phyloP scores from a whole-genome alignment of 2,888 invertebrate genomes.

The Panzeria rudis region DNA sequence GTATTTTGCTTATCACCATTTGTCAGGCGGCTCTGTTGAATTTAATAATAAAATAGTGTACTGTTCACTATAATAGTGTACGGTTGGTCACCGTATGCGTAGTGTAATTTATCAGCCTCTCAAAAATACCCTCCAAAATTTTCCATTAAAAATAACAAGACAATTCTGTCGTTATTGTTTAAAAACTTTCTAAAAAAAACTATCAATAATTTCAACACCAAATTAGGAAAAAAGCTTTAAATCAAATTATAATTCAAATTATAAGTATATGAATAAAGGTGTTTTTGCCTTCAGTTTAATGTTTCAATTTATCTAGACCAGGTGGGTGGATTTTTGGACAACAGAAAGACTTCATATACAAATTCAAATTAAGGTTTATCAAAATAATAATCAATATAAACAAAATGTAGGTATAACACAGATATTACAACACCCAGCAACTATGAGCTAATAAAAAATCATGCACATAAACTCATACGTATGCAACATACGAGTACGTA shows the following conservation, averaged over 20 bases:
- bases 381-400: constrained; percentile 22
- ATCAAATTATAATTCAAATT: constrained; percentile 24
- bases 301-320: constrained; percentile 14
- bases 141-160: not conserved
- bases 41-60: too few species aligned
- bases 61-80: too few species aligned
- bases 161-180: not conserved
- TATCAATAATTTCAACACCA: constrained; percentile 34
- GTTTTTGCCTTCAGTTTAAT: not conserved
- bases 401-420: not conserved
- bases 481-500: not conserved
- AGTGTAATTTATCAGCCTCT: too few species aligned
- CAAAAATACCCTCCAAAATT: not conserved
- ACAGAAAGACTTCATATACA: constrained; percentile 5
- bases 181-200: constrained; percentile 32
- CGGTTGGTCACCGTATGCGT: too few species aligned
- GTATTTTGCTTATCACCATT: too few species aligned
- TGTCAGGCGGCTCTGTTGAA: too few species aligned
- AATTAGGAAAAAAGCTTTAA: constrained; percentile 26
- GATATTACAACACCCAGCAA: constrained; percentile 21
- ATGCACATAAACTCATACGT: not conserved
- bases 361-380: not conserved
- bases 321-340: constrained; percentile 49
- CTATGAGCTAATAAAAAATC: not conserved
- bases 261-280: constrained; percentile 21